These are phyloP conservation scores for Hypena proboscidalis DNA, from an alignment of 2,888 invertebrate species.

Conservation along the genomic window DNA sequence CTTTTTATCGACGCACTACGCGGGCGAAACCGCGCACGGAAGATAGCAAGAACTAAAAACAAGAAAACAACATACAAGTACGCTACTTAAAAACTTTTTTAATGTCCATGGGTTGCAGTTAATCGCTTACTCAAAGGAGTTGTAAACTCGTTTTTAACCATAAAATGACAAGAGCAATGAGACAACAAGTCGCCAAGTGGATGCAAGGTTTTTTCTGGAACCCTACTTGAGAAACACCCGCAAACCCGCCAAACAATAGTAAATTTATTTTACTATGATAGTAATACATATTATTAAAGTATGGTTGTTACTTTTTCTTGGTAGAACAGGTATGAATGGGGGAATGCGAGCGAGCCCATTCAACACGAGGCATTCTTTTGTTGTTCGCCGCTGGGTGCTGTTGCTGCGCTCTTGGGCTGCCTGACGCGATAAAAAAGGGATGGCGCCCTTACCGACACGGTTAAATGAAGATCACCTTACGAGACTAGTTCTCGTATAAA, in stretches of 20 bases:
- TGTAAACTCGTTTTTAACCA: too few species aligned
- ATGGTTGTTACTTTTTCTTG: conserved; percentile 34
- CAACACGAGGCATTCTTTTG: conserved; percentile 43
- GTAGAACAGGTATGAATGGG: conserved; percentile 46
- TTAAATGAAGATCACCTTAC: conserved; percentile 16
- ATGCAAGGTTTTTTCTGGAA: too few species aligned
- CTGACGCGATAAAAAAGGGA: conserved; percentile 43
- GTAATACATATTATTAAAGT: conserved; percentile 17
- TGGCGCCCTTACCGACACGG: conserved; percentile 42
- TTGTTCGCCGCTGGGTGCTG: conserved; percentile 33
- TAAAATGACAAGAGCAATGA: too few species aligned
- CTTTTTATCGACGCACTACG: too few species aligned
- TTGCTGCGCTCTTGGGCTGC: conserved; percentile 26
- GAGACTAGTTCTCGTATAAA: conserved; percentile 1
- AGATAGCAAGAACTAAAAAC: too few species aligned
- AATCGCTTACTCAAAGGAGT: too few species aligned
- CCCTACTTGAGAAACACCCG: too few species aligned
- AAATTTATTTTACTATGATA: conserved; percentile 2
- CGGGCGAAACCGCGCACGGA: too few species aligned
- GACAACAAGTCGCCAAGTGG: too few species aligned
- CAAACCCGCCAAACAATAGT: conserved; percentile 1
- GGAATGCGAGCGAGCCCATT: conserved; percentile 51
- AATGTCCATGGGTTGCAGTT: too few species aligned
- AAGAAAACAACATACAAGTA: too few species aligned
- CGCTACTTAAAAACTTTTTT: too few species aligned